Evolutionary conservation across 2,113 vertebrate species (phyloP).

Genomic region (Cebidichthys violaceus): DNA sequence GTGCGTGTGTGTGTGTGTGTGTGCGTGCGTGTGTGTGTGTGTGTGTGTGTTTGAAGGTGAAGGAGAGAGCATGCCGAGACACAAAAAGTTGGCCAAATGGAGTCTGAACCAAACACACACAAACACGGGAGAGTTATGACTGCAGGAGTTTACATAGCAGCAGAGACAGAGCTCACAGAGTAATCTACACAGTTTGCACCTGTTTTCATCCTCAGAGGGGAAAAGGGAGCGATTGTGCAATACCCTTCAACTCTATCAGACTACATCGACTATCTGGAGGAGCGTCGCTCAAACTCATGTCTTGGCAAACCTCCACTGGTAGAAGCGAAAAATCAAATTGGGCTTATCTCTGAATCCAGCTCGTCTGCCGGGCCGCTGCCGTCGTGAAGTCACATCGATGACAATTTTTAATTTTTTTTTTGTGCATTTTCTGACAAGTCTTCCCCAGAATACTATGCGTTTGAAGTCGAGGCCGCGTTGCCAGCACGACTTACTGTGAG

Average conservation of each 20-base stretch:
- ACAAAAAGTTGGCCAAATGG: slow-evolving; percentile 50
- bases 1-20: slow-evolving; percentile 25
- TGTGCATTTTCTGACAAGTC: neutral
- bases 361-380: slow-evolving; percentile 23
- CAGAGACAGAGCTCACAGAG: slow-evolving; percentile 11
- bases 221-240: neutral
- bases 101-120: slow-evolving; percentile 63
- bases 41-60: slow-evolving; percentile 34
- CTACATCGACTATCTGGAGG: slow-evolving; percentile 3
- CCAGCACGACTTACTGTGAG: slow-evolving; percentile 1
- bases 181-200: slow-evolving; percentile 41
- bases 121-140: slow-evolving; percentile 58
- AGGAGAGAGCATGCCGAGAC: slow-evolving; percentile 25
- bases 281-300: slow-evolving; percentile 26
- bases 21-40: slow-evolving; percentile 19
- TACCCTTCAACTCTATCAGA: neutral
- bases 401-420: neutral
- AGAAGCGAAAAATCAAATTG: slow-evolving; percentile 29
- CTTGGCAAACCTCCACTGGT: slow-evolving; percentile 16
- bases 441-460: neutral
- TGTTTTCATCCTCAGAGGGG: slow-evolving; percentile 31
- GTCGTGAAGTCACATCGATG: slow-evolving; percentile 1
- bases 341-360: slow-evolving; percentile 26
- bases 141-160: slow-evolving; percentile 60
- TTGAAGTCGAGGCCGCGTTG: neutral